These are phyloP conservation scores for Dasypogon diadema DNA, from an alignment of 2,888 invertebrate genomes.

Conservation along the genomic window DNA sequence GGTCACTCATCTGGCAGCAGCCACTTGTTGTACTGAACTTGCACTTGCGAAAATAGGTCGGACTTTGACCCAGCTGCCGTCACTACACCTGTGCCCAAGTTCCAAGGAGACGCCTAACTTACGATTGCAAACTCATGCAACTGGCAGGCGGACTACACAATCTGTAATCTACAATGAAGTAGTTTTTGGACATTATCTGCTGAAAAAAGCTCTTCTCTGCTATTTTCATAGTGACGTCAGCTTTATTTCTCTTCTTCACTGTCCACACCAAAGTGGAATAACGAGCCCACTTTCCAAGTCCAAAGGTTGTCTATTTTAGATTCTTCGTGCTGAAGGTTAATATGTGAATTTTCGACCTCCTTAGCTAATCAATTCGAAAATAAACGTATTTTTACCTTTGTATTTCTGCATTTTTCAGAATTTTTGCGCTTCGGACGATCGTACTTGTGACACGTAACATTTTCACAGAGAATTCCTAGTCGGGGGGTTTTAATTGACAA, in stretches of 20 bases:
- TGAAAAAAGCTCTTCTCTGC: not conserved
- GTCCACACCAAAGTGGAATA: constrained; percentile 14
- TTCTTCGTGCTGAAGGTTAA: no score
- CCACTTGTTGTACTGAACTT: not conserved
- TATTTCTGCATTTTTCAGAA: constrained; percentile 29
- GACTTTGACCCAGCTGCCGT: constrained; percentile 20
- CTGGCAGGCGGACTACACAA: no score
- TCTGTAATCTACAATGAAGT: no score
- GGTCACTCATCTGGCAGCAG: not conserved
- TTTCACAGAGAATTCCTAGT: no score
- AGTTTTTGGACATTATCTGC: no score
- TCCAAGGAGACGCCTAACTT: not conserved
- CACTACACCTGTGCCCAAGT: not conserved
- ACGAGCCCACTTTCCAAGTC: constrained; percentile 11
- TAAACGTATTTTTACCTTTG: constrained; percentile 44
- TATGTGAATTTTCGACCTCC: no score
- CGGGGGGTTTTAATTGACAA: no score
- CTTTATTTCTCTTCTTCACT: constrained; percentile 38
- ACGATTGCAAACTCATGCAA: no score
- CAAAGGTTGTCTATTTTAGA: constrained; percentile 45
- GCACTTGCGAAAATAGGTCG: constrained; percentile 2
- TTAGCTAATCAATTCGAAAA: no score
- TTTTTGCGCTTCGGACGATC: constrained; percentile 36
- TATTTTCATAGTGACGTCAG: constrained; percentile 9
- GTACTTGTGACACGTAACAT: constrained; percentile 49